Evolutionary conservation across 2,113 vertebrate species (phyloP).

Genomic region (Thalassarche chlororhynchos): DNA sequence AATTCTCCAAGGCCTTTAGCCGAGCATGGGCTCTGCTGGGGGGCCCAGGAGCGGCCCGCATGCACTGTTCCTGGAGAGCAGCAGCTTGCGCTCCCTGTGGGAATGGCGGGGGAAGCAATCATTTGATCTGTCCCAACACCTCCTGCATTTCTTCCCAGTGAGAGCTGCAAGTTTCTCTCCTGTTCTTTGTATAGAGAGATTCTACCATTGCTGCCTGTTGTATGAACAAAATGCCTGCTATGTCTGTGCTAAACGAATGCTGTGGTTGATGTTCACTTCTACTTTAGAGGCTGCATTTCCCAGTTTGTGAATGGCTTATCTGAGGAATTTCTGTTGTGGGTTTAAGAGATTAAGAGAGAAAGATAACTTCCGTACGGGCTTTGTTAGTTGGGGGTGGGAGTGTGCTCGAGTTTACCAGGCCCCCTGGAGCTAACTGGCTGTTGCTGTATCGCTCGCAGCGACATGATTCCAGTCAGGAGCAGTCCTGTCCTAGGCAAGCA

Average conservation of each 20-base stretch:
- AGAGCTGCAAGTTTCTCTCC: not conserved
- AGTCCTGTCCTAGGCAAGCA: not conserved
- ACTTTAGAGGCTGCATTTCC: not conserved
- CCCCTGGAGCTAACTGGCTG: not conserved
- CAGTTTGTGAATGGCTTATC: not conserved
- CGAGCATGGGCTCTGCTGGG: not conserved
- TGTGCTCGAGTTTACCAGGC: not conserved
- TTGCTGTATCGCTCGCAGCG: not conserved
- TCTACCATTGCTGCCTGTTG: not conserved
- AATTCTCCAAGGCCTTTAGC: not conserved
- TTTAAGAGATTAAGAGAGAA: not conserved
- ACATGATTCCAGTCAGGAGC: not conserved
- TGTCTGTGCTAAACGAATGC: accelerated
- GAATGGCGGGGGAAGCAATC: not conserved
- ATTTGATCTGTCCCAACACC: not conserved
- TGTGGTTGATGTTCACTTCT: not conserved
- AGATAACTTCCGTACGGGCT: not conserved
- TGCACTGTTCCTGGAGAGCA: not conserved
- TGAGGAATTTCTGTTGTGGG: not conserved
- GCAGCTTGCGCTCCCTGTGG: not conserved
- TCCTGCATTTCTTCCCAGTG: not conserved
- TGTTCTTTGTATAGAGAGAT: not conserved
- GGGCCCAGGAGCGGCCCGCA: accelerated
- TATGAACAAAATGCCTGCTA: not conserved
- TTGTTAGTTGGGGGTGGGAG: not conserved